A percentile compares a stretch with the other conserved stretches of the same genome.
Conservation (phyloP, 1,140 invertebrate species). For the Nautilus pompilius region DNA sequence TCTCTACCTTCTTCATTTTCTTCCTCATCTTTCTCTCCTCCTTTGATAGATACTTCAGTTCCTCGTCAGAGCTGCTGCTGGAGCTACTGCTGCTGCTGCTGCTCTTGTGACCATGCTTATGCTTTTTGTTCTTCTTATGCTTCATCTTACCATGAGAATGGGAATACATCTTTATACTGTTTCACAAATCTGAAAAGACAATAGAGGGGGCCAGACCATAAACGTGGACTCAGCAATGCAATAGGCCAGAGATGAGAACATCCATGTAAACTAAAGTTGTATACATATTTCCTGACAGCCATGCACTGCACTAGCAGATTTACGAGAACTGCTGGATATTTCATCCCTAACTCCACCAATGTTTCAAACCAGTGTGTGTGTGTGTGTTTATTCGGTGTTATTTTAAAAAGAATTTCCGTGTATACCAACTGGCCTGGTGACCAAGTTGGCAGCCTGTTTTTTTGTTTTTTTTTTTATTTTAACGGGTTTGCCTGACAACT, state of each 20-base stretch:
- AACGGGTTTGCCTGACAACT: no score
- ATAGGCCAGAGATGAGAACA: not conserved
- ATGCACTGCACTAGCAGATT: no score
- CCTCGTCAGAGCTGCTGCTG: constrained; percentile 36
- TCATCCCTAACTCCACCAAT: no score
- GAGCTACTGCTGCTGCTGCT: constrained; percentile 19
- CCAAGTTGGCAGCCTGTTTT: no score
- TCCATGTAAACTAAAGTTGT: not conserved
- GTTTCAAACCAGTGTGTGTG: no score
- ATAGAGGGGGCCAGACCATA: not conserved
- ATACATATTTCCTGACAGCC: no score
- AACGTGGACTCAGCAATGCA: not conserved
- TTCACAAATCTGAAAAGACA: not conserved
- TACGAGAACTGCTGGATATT: no score
- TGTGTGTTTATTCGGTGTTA: no score
- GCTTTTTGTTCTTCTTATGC: constrained; percentile 15
- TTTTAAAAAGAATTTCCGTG: no score
- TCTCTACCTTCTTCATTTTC: constrained; percentile 46
- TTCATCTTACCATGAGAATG: not conserved
- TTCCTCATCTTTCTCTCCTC: constrained; percentile 41
- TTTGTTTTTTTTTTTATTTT: no score
- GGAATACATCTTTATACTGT: not conserved
- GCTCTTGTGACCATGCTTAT: constrained; percentile 17
- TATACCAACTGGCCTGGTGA: no score
- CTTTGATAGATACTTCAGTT: constrained; percentile 44